phyloP scores from a whole-genome alignment of 1,140 invertebrate genomes.

The Achroia grisella region DNA sequence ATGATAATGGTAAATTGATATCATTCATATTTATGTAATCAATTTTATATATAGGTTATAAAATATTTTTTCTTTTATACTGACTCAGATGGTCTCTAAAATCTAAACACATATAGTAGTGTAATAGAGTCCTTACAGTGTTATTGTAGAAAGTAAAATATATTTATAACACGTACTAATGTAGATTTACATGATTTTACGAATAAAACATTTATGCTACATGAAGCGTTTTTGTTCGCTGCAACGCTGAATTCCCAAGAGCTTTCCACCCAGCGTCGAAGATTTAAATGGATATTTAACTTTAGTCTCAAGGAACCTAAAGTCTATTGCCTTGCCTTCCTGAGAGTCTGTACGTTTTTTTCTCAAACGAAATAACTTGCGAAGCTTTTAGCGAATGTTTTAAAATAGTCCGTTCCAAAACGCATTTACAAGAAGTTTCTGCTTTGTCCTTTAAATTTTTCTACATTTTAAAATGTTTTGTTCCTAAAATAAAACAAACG shows the following conservation, averaged over 20 bases:
- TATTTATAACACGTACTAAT: too few relatives aligned
- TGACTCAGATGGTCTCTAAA: too few relatives aligned
- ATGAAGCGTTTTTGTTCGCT: constrained; percentile 46
- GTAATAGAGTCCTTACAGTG: too few relatives aligned
- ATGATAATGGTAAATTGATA: too few relatives aligned
- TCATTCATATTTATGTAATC: too few relatives aligned
- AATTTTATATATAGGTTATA: too few relatives aligned
- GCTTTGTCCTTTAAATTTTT: constrained; percentile 4
- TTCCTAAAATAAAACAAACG: too few relatives aligned
- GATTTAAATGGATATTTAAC: constrained; percentile 73
- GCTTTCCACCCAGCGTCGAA: constrained; percentile 44
- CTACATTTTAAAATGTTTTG: too few relatives aligned
- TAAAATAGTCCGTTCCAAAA: constrained; percentile 50
- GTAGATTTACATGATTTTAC: background rate
- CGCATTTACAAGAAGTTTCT: constrained; percentile 18
- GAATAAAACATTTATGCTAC: too few relatives aligned
- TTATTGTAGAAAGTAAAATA: too few relatives aligned
- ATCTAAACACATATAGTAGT: too few relatives aligned
- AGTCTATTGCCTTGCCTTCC: constrained; percentile 63
- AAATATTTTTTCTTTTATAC: too few relatives aligned
- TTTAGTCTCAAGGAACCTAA: constrained; percentile 65
- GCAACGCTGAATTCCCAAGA: constrained; percentile 45
- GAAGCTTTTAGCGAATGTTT: constrained; percentile 65
- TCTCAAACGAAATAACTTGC: constrained; percentile 41
- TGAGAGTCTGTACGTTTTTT: constrained; percentile 43